Base-by-base conservation (phyloP, 2,113 vertebrate genomes). In the Albula glossodonta region DNA sequence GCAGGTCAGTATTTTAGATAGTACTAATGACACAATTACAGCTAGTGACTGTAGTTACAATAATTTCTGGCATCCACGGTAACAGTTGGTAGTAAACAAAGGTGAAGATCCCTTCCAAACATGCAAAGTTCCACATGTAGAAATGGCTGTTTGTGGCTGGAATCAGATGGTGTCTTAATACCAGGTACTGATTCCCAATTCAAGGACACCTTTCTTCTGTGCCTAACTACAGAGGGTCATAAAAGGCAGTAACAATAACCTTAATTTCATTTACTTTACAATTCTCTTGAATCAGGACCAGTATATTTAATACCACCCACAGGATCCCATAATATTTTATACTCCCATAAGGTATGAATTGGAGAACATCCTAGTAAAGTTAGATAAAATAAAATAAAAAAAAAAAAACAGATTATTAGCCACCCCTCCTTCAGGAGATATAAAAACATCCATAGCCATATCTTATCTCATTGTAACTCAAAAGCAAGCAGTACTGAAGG, bases 341-440 rank as follows among this genome's bases (percentile, higher is more conserved):
- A 22, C 4, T 25, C 85, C 70, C 66, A n/a, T 50, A 80, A 82
- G 60, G 85, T 57, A 51, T 22, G 66, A 86, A 86, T 31, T 86
- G 80, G 63, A 86, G 85, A 51, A 77, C 49, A 86, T 82, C 82
- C 80, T 19, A 51, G 70, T 25, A 82, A 74, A 86, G n/a, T 48
- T 51, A 50, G 19, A 15, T n/a, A 10, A 19, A 50, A 22, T 74
- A 83, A 66, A 19, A 66, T 7, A 66, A 82, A 79, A 84, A 56
- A 56, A 86, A 83, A 66, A 86, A 82, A 83, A 83, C 31, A 82
- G 85, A 86, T 86, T 86, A 86, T 81, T 19, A 86, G 80, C 52
- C 50, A 41, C 66, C 48, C 51, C n/a, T 10, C 10, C n/a, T 15
- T 78, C 31, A 60, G 25, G 63, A 86, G 80, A 53, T n/a, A 82